phyloP scores from a whole-genome alignment of 2,797 vertebrate species.

The Emys orbicularis region DNA sequence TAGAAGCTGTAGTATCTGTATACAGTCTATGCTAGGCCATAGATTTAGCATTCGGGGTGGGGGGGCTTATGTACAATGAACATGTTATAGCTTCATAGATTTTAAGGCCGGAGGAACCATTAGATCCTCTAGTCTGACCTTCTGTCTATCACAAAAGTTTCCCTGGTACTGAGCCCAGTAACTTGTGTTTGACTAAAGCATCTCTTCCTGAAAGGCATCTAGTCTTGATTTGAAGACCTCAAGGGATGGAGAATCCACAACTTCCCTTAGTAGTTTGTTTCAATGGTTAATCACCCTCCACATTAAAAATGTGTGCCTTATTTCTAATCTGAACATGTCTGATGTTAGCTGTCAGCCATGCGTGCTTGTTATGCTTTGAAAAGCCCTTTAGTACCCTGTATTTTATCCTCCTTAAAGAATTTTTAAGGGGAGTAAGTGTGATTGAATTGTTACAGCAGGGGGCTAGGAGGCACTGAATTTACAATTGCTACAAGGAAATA shows the following conservation, averaged over 20 bases:
- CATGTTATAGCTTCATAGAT: neutral
- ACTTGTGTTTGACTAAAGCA: neutral
- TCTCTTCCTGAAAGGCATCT: neutral
- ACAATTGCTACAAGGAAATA: too few relatives aligned
- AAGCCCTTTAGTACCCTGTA: neutral
- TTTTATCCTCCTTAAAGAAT: neutral
- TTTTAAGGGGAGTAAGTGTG: neutral
- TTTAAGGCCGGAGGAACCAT: neutral
- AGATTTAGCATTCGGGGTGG: too few relatives aligned
- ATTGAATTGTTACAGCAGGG: neutral
- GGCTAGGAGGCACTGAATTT: too few relatives aligned
- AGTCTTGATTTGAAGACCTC: fast-evolving
- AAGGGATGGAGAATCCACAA: neutral
- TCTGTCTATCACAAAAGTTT: neutral
- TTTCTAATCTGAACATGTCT: neutral
- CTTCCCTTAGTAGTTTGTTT: neutral
- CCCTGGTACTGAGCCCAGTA: neutral
- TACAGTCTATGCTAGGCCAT: neutral
- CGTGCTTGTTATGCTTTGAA: neutral
- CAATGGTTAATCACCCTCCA: neutral
- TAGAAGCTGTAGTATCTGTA: neutral
- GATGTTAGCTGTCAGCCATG: neutral
- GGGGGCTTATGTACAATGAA: neutral
- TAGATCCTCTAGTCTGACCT: neutral
- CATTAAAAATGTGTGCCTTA: neutral